Evolutionary conservation across 2,888 invertebrate genomes (phyloP).

Genomic region (Melanargia galathea): DNA sequence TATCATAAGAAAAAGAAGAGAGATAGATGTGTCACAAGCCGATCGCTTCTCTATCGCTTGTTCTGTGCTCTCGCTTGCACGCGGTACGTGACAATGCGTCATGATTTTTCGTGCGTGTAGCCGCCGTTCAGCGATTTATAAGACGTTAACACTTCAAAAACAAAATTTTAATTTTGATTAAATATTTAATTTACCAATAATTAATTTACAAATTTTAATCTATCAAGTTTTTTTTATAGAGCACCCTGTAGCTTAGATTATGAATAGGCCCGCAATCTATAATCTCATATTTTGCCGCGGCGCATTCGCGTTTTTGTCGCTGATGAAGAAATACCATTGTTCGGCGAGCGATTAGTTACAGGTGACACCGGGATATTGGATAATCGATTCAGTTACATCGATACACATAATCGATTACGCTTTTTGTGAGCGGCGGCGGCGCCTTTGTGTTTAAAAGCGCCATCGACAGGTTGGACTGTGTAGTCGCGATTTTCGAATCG

Average conservation of each 20-base stretch:
- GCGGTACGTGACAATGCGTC: too few relatives aligned
- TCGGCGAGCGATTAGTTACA: conserved; percentile 68
- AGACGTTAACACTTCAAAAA: too few relatives aligned
- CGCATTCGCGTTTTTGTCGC: conserved; percentile 71
- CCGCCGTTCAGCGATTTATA: too few relatives aligned
- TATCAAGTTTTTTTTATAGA: conserved; percentile 19
- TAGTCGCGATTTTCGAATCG: conserved; percentile 40
- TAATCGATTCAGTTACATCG: conserved; percentile 72
- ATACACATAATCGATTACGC: conserved; percentile 73
- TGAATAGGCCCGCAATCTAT: conserved; percentile 58
- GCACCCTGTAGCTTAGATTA: conserved; percentile 58
- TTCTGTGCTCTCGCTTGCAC: too few relatives aligned
- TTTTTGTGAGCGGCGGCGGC: conserved; percentile 65
- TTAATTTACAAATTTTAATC: too few relatives aligned
- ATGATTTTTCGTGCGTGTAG: too few relatives aligned
- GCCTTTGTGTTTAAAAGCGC: conserved; percentile 56
- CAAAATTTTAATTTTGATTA: too few relatives aligned
- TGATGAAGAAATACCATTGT: conserved; percentile 79
- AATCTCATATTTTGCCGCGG: conserved; percentile 68
- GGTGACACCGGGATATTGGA: conserved; percentile 70
- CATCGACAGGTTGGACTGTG: conserved; percentile 40
- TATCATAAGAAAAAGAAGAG: too few relatives aligned
- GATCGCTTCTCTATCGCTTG: too few relatives aligned
- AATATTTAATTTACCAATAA: too few relatives aligned
- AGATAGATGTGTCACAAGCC: too few relatives aligned